phyloP scores from a whole-genome alignment of 1,140 invertebrate species.

The Drosophila sucinea region DNA sequence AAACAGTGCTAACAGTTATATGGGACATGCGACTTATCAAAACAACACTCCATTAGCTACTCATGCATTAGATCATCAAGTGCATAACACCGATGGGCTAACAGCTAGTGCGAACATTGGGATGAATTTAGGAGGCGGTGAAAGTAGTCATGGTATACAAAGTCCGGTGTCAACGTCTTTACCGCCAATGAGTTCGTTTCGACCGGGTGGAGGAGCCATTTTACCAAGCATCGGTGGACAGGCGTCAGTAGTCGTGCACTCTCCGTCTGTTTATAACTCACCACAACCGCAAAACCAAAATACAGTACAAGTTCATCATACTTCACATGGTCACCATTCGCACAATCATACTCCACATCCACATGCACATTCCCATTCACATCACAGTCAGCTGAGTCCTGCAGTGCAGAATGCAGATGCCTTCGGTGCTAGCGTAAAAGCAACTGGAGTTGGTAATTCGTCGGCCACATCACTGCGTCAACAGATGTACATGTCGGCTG shows the following conservation, averaged over 20 bases:
- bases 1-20: slow-evolving; percentile 54
- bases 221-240: slow-evolving; percentile 76
- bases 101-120: slow-evolving; percentile 39
- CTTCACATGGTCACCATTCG: slow-evolving; percentile 83
- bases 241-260: slow-evolving; percentile 53
- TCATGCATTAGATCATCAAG: slow-evolving; percentile 69
- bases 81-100: slow-evolving; percentile 68
- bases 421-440: slow-evolving; percentile 82
- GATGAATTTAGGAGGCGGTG: slow-evolving; percentile 51
- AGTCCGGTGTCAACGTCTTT: slow-evolving; percentile 87
- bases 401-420: slow-evolving; percentile 86
- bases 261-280: slow-evolving; percentile 82
- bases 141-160: slow-evolving; percentile 65
- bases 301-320: slow-evolving; percentile 81
- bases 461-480: slow-evolving; percentile 69
- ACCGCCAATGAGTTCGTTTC: slow-evolving; percentile 97
- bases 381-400: slow-evolving; percentile 81
- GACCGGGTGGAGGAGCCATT: slow-evolving; percentile 85
- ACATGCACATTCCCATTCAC: slow-evolving; percentile 81
- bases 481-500: slow-evolving; percentile 77
- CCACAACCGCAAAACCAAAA: slow-evolving; percentile 83
- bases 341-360: slow-evolving; percentile 70
- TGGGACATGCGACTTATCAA: slow-evolving; percentile 72
- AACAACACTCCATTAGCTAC: slow-evolving; percentile 58
- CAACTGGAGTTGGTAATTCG: slow-evolving; percentile 87